Base-by-base conservation (phyloP, 2,797 vertebrate species). In the Peromyscus aztecus region DNA sequence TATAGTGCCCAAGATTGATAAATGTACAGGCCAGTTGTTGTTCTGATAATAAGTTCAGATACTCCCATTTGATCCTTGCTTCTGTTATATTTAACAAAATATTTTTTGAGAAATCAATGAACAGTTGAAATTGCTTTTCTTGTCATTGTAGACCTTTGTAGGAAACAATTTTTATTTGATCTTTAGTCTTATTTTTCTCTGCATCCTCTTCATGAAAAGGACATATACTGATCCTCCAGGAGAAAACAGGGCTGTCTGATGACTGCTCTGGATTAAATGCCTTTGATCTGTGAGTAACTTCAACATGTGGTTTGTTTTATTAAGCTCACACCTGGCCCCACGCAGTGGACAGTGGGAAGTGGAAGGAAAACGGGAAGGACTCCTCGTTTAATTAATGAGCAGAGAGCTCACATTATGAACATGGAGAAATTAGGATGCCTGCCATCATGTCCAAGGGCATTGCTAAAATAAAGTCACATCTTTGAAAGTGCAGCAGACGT, bases 131-230 rank as follows among this genome's bases (percentile, higher is more conserved):
- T 84, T 93, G 10, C 95, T 91, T 95, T 73, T 1, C 7, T 37
- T 88, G 40, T n/a, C 43, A 23, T 89, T 49, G 7, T 67, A 40
- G 81, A 91, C 52, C 24, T 59, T 91, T 77, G 0, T 29, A 90
- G n/a, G 24, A 31, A n/a, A 34, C 67, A 52, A 34, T 93, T 98
- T 97, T 97, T 57, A 46, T 95, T 81, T 96, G 55, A 73, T 96
- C 61, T 69, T 91, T 76, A 59, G 16, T 89, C 95, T 98, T 52
- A 55, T 16, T 96, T 57, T 57, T n/a, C 57, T 96, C 93, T 90
- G 61, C 77, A 34, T 95, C 93, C 37, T 94, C 90, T 92, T 90
- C 92, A 11, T 93, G 75, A 96, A 97, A 97, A 91, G 91, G 92
- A 94, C 93, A 87, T 49, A 63, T 61, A 57, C 85, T 77, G 5